Evolutionary conservation across 2,888 invertebrate species (phyloP), one percentile per base, ranked within the genome.

Genomic region (Leucozona laternaria): DNA sequence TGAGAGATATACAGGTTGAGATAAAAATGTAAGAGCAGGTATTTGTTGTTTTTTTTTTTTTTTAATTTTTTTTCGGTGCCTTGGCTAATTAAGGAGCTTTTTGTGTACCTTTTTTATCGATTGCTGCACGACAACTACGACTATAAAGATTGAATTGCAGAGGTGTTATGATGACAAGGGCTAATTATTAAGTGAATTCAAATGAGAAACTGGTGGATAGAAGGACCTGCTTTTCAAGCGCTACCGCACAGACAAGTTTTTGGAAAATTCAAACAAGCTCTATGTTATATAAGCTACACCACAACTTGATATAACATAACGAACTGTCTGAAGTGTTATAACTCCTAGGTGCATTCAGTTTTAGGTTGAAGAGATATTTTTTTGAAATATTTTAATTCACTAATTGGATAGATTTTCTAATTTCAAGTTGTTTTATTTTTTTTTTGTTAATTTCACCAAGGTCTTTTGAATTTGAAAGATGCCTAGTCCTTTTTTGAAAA

Each of bases 51-150:
- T 71, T 71, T 58, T 55, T 53, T 55, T 48, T 48, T 72, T 62
- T 48, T 45, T 31, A 22, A 31, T 13, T 8, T 50, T 31, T 48
- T 66, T 50, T 60, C 17, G 48, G 70, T 79, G 50, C 64, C 60
- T 71, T 71, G 79, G 76, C 76, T 84, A 84, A 84, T 76, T 80
- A 84, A 84, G 80, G 79, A 79, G 80, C 66, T 84, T 84, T 71
- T 40, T 83, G 45, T 70, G 40, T 64, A 55, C 55, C 57, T 80
- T 55, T 64, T 80, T 55, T 64, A 76, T 70, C 62, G 57, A 82
- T 78, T 66, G 43, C 31, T 66, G 20, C 66, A 66, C 66, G 48
- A 66, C 40, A 15, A 22, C 22, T 15, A 60, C 17, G 28, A 31
- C 31, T 8, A n/a, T 28, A 20, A 31, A 22, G 57, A 28, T 68